phyloP scores from a whole-genome alignment of 2,797 vertebrate genomes.

The Anguilla pacifica region DNA sequence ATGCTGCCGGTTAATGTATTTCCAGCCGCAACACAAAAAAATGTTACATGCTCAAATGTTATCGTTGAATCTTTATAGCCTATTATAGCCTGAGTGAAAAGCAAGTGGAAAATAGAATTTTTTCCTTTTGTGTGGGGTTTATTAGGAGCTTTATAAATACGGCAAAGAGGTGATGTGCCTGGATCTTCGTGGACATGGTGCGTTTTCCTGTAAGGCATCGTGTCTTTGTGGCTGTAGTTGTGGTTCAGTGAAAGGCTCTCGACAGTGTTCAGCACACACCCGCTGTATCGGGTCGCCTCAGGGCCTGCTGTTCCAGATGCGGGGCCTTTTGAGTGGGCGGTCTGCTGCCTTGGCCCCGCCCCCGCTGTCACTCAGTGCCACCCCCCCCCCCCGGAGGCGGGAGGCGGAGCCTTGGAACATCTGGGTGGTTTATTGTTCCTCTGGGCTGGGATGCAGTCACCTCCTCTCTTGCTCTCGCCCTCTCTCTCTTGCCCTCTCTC shows the following conservation, averaged over 20 bases:
- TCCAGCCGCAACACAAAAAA: background rate
- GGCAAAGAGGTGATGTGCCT: background rate
- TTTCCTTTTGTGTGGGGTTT: background rate
- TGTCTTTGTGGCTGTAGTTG: background rate
- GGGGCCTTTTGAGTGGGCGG: background rate
- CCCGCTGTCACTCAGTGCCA: background rate
- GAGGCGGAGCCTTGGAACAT: background rate
- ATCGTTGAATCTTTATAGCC: background rate
- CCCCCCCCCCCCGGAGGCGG: background rate
- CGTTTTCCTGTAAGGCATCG: background rate
- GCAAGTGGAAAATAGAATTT: background rate
- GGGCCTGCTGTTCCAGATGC: slow-evolving; percentile 22
- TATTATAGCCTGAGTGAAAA: background rate
- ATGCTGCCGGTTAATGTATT: slow-evolving; percentile 38
- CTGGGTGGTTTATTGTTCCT: slow-evolving; percentile 17
- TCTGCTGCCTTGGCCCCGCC: background rate
- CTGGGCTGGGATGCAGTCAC: slow-evolving; percentile 12
- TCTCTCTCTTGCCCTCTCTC: background rate
- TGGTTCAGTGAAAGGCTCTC: background rate
- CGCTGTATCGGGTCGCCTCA: slow-evolving; percentile 7
- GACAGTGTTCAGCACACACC: too few relatives aligned
- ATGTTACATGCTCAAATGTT: background rate
- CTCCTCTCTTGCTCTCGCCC: background rate
- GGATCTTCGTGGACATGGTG: background rate
- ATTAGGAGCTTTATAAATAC: background rate